Percentiles rank a stretch among this genome's conserved stretches.
These are phyloP conservation scores for Streptopelia turtur DNA, from an alignment of 2,797 vertebrate genomes.

Conservation along the genomic window DNA sequence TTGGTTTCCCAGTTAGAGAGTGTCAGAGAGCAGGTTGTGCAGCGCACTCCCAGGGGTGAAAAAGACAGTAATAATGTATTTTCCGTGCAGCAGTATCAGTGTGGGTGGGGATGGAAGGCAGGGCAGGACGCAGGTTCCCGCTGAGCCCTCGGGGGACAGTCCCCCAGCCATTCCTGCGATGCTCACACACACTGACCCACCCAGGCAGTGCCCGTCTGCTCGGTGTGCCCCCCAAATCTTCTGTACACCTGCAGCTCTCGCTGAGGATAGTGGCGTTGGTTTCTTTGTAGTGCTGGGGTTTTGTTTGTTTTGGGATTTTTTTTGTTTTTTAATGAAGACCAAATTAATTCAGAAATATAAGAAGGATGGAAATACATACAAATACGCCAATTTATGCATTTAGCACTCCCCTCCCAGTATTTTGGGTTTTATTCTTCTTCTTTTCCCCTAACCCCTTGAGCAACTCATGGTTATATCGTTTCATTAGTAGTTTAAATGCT, in stretches of 20 bases:
- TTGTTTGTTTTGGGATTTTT: not conserved
- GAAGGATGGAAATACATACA: not conserved
- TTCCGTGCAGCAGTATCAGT: not conserved
- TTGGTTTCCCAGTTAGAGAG: not conserved
- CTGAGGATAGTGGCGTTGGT: not conserved
- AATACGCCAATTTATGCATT: not conserved
- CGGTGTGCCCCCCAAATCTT: not conserved
- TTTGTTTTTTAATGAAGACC: not conserved
- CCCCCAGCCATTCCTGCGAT: fast-evolving
- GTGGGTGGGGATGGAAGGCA: not conserved
- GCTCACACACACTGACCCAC: not conserved
- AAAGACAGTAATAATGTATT: not conserved
- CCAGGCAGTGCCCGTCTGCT: not conserved
- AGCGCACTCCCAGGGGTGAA: not conserved
- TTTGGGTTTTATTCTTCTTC: not conserved
- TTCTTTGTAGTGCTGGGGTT: too few relatives aligned
- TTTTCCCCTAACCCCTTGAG: not conserved
- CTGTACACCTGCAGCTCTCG: not conserved
- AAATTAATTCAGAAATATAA: not conserved
- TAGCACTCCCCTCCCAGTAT: not conserved
- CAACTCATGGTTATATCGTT: not conserved
- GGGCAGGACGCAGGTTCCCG: fast-evolving
- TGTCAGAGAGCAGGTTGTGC: not conserved
- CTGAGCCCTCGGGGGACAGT: fast-evolving
- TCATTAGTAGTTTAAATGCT: not conserved